Percentiles rank a stretch among this genome's conserved stretches.
Evolutionary conservation across 2,888 invertebrate species (phyloP).

Genomic region (Mesodorylaimus sp.): DNA sequence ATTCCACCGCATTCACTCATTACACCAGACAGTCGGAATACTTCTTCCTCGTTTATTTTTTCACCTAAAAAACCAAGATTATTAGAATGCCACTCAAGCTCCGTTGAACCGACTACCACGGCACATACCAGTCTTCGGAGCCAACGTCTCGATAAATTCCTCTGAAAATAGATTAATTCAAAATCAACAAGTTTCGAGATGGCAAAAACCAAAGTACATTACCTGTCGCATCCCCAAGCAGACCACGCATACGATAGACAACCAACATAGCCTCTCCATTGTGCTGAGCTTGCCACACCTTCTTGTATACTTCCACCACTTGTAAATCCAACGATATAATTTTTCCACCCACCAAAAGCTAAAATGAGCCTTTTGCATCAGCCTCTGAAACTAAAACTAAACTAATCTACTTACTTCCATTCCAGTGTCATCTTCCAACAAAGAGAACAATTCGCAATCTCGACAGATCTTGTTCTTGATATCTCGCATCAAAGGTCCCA

Average conservation of each 20-base stretch:
- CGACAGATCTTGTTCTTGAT: conserved; percentile 79
- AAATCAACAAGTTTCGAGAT: too few species aligned
- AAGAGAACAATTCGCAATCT: conserved; percentile 91
- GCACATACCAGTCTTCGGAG: conserved; percentile 45
- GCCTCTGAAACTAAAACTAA: neutral
- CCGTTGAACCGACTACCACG: neutral
- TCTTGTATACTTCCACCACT: conserved; percentile 53
- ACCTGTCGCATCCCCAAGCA: conserved; percentile 92
- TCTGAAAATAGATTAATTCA: too few species aligned
- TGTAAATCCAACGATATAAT: conserved; percentile 89
- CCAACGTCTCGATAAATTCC: conserved; percentile 86
- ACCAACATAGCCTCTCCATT: conserved; percentile 90
- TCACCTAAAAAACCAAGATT: conserved; percentile 39
- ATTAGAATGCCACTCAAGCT: neutral
- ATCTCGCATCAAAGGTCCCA: conserved; percentile 92
- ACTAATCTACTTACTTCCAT: conserved; percentile 48
- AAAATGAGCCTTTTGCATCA: conserved; percentile 1
- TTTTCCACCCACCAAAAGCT: conserved; percentile 79
- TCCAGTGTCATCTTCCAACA: conserved; percentile 91
- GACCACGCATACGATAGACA: conserved; percentile 87
- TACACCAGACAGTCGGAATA: conserved; percentile 72
- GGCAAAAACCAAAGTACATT: too few species aligned
- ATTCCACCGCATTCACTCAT: conserved; percentile 59
- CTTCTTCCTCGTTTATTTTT: conserved; percentile 80
- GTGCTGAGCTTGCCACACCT: conserved; percentile 57